Evolutionary conservation across 2,113 vertebrate genomes (phyloP).

Genomic region (Ginglymostoma cirratum): DNA sequence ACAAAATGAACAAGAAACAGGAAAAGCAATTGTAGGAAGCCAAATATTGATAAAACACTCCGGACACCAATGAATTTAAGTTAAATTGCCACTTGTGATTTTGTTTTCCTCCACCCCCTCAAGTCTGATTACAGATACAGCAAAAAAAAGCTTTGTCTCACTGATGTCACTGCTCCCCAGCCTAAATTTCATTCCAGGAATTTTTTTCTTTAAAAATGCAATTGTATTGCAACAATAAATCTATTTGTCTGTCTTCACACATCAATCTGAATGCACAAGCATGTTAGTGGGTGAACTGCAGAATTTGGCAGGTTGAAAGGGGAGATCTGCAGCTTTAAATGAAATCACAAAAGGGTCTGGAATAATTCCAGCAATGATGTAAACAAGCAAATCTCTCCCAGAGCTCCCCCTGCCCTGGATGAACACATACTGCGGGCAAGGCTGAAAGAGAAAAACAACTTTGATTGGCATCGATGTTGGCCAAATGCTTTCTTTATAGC

Average conservation of each 20-base stretch:
- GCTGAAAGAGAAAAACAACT: slow-evolving; percentile 33
- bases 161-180: background rate
- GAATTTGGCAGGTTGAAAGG: slow-evolving; percentile 28
- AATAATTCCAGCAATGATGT: slow-evolving; percentile 33
- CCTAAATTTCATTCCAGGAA: slow-evolving; percentile 18
- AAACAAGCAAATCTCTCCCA: slow-evolving; percentile 6
- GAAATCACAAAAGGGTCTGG: slow-evolving; percentile 27
- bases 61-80: background rate
- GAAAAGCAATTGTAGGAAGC: background rate
- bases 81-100: background rate
- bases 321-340: slow-evolving; percentile 20
- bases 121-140: background rate
- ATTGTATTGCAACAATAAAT: slow-evolving; percentile 29
- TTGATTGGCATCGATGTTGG: slow-evolving; percentile 38
- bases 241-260: slow-evolving; percentile 9
- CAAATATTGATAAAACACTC: background rate
- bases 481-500: slow-evolving; percentile 34
- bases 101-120: background rate
- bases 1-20: background rate
- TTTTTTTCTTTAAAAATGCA: background rate
- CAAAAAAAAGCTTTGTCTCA: slow-evolving; percentile 9
- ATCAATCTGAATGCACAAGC: slow-evolving; percentile 12
- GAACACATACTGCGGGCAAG: background rate
- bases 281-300: slow-evolving; percentile 14
- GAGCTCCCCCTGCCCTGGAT: slow-evolving; percentile 27